Conservation (phyloP, 2,888 invertebrate species). For the Proisotoma minuta region DNA sequence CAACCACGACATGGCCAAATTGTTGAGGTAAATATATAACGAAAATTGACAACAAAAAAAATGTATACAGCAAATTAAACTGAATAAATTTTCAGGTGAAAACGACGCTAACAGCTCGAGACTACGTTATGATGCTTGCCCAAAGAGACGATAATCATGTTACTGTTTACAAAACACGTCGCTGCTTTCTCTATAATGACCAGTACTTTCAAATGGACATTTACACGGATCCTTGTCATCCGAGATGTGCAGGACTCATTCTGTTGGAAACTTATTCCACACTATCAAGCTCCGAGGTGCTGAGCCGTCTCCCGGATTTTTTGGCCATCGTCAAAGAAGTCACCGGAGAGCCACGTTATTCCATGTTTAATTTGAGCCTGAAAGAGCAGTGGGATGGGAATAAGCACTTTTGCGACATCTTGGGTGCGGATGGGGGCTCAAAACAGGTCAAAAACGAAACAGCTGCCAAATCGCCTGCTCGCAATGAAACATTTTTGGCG, state of each 20-base stretch:
- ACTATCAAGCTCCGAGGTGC: constrained; percentile 61
- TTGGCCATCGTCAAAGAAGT: constrained; percentile 82
- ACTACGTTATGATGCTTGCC: constrained; percentile 82
- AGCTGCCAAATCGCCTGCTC: not conserved
- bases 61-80: no score
- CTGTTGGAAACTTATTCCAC: constrained; percentile 91
- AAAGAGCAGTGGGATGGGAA: constrained; percentile 84
- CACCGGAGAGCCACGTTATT: constrained; percentile 73
- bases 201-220: constrained; percentile 97
- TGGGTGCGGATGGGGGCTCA: constrained; percentile 47
- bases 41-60: no score
- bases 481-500: constrained; percentile 27
- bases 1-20: constrained; percentile 84
- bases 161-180: constrained; percentile 86
- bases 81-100: constrained; percentile 63
- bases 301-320: constrained; percentile 69
- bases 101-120: constrained; percentile 83
- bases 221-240: constrained; percentile 85
- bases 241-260: constrained; percentile 80
- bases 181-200: constrained; percentile 92
- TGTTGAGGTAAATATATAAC: constrained; percentile 67
- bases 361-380: constrained; percentile 92
- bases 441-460: not conserved
- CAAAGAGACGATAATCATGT: constrained; percentile 80
- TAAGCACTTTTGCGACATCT: constrained; percentile 69